These are phyloP conservation scores for Pantherophis guttatus DNA, from an alignment of 2,113 vertebrate species.

Conservation along the genomic window DNA sequence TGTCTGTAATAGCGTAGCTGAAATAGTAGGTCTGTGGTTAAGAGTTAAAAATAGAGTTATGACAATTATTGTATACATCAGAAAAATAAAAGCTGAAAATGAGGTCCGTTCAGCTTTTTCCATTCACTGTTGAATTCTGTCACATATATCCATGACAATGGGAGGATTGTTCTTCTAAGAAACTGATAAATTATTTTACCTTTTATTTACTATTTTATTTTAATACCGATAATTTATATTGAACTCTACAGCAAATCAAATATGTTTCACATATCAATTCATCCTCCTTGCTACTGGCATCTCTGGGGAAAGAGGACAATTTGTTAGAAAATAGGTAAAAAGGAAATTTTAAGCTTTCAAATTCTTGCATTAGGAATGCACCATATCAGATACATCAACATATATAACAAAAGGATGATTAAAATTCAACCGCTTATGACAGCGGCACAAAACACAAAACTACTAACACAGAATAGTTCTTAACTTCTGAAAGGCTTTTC, in stretches of 20 bases:
- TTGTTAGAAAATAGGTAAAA: neutral
- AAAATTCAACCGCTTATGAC: neutral
- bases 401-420: neutral
- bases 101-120: neutral
- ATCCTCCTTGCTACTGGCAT: neutral
- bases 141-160: conserved; percentile 18
- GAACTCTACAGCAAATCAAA: neutral
- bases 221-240: neutral
- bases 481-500: neutral
- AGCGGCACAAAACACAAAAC: neutral
- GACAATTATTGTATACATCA: neutral
- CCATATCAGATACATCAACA: neutral
- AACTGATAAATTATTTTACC: neutral
- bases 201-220: neutral
- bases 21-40: too few species aligned
- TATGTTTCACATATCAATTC: neutral
- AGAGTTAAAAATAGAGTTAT: neutral
- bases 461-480: neutral
- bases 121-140: neutral
- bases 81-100: neutral
- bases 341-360: neutral
- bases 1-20: too few species aligned
- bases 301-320: neutral
- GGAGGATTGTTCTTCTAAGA: neutral
- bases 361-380: neutral